Base-by-base conservation (phyloP, 2,888 invertebrate species). In the Anodontia alba region DNA sequence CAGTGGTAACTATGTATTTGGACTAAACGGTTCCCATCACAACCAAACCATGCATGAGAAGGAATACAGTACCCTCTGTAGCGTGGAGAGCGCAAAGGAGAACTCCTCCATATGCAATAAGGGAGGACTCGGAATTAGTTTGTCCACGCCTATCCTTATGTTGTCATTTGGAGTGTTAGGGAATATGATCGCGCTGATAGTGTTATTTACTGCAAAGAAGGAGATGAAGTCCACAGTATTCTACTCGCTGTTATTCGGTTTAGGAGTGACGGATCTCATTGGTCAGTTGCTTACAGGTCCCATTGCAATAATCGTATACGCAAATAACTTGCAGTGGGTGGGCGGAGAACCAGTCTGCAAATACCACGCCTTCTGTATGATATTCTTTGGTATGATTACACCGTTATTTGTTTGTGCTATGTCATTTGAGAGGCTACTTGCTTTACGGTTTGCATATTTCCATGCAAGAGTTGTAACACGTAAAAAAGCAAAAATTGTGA, bases 331-430 rank as follows among this genome's bases (percentile, higher is more conserved):
- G 3, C 73, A 87, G 66, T 94, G 93, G 93, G 89, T 92, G 10
- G 94, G 94, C 7, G 93, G 93, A 23, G 82, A 87, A 17, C 86
- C 89, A 0, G 29, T 93, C 68, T 95, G 95, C 80, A 90, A 90
- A 69, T 93, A 92, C 82, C 94, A 94, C 84, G 94, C 93, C 1
- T 94, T 94, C 84, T 87, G 91, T 57, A 94, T 94, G 94, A 92
- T 94, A 31, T 89, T 88, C 49, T 92, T 94, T 78, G 93, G 93
- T 1, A 81, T 94, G 46, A 88, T 93, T 51, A 94, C 93, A 0
- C 94, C 94, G 3, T 86, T 93, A 38, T 89, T 94, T 31, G 94
- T 94, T n/a, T 92, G 92, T 66, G 88, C 91, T 57, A 93, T 95
- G 93, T 94, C 94, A 23, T 49, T 94, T 12, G 94, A 95, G 81